Base-by-base conservation (phyloP, 1,140 invertebrate species). In the Aradophagus sp. region DNA sequence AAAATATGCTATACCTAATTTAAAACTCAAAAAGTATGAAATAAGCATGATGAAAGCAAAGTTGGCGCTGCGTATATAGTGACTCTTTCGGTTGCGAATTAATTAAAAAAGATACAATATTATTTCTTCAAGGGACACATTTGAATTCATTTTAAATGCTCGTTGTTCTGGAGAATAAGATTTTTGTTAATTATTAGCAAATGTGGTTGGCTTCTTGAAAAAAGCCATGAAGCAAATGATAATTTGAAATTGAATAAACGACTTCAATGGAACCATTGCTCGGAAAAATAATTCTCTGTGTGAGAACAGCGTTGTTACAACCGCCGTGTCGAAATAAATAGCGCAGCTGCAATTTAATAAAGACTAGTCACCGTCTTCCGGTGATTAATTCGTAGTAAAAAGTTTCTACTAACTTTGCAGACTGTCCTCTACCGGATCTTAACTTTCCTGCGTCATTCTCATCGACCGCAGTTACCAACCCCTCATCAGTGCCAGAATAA, bases 361-460 rank as follows among this genome's bases (percentile, higher is more conserved):
- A 80, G 77, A 80, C 76, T 80, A 81, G 83, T 83, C 81, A 77
- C 77, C 79, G 77, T 80, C 80, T 83, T 81, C 78, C 75, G 77
- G 77, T 81, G 81, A 84, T 84, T 82, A 84, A 84, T 84, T 84
- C 80, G 71, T 75, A 75, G 77, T 82, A 78, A 83, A 83, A 81
- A 82, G 80, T 84, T 81, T 74, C 77, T 74, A 68, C 76, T 65
- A 82, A 84, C 81, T 84, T 83, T 76, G 74, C 77, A 76, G 78
- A 80, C 80, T 80, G 77, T 80, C 77, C 79, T 77, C 80, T 77
- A 74, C 73, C 72, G 73, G 75, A 78, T 77, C 75, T 78, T 77
- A 84, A 84, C 80, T 83, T 81, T 81, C 75, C 70, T 74, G 77
- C 78, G 74, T 80, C 79, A 81, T 82, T 81, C 79, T 80, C 77